Base-by-base conservation (phyloP, 1,140 invertebrate genomes). In the Hestina assimilis region DNA sequence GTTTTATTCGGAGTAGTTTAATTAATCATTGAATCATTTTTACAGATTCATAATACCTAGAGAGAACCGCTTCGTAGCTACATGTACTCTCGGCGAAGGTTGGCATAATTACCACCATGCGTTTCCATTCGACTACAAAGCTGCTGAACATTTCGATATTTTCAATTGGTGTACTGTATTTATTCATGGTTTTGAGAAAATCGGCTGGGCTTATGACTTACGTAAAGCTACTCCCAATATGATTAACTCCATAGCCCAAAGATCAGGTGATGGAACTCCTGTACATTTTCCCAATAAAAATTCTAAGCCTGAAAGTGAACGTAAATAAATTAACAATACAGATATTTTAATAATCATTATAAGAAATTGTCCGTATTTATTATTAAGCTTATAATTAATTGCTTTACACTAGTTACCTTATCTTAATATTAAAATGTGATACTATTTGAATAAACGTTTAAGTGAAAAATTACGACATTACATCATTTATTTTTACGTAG, bases 61-160 rank as follows among this genome's bases (percentile, higher is more conserved):
- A 21, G 92, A 93, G 61, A 90, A 90, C 72, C 91, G 81, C 66
- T 85, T 91, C 19, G 89, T 91, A 1, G 80, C 90, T 1, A 80
- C 77, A 0, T 83, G 90, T 31, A 89, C 76, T 76, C 91, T 89
- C 63, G 93, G 87, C 64, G 94, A 87, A 88, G 92, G 72, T 69
- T 96, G 95, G 92, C 96, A 97, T 77, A 97, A 97, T 87, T 98
- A 97, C 77, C 97, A 98, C 66, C 96, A 98, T 81, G 93, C 93
- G 0, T 97, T 98, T 79, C 96, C 96, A 0, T 95, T 94, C 86
- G 96, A 98, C 76, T 96, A 96, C 88, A 93, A 95, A 62, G 92
- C 94, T 14, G 92, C 92, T 2, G 94, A 95, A 70, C 89, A 94
- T 11, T 93, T 94, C 24, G 89, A 81, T 23, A 62, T 78, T 3